These are phyloP conservation scores for Syngnathus scovelli DNA, from an alignment of 2,113 vertebrate genomes.

Conservation along the genomic window DNA sequence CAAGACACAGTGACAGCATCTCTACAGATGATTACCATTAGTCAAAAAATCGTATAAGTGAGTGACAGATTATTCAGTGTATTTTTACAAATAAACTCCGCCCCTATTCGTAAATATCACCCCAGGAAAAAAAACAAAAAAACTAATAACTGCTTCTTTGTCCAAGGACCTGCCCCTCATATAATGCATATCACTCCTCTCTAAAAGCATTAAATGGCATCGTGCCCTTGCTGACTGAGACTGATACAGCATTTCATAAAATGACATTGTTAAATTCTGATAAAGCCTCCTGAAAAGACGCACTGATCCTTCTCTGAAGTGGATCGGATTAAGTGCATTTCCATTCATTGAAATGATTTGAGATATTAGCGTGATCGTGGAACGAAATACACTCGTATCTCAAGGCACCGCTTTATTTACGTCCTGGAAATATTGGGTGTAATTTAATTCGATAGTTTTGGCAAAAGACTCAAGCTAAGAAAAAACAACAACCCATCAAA, in stretches of 20 bases:
- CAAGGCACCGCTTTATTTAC: no score
- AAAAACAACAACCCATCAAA: neutral
- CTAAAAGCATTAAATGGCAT: slow-evolving; percentile 34
- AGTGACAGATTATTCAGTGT: neutral
- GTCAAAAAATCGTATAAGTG: no score
- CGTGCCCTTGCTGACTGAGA: slow-evolving; percentile 11
- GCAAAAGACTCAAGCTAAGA: neutral
- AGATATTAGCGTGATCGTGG: no score
- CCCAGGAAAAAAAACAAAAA: neutral
- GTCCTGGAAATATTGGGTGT: no score
- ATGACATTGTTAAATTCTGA: neutral
- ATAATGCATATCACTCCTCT: slow-evolving; percentile 6
- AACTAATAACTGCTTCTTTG: neutral
- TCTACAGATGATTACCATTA: neutral
- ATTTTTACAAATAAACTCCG: neutral
- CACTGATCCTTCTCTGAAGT: neutral
- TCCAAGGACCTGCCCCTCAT: slow-evolving; percentile 1
- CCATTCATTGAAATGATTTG: no score
- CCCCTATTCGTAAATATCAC: neutral
- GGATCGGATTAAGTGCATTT: no score
- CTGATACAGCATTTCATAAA: slow-evolving; percentile 19
- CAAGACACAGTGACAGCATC: neutral
- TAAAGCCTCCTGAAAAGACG: neutral
- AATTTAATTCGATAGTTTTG: no score
- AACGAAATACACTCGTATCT: no score